phyloP scores from a whole-genome alignment of 2,888 invertebrate genomes.

The Drosophila greeni region DNA sequence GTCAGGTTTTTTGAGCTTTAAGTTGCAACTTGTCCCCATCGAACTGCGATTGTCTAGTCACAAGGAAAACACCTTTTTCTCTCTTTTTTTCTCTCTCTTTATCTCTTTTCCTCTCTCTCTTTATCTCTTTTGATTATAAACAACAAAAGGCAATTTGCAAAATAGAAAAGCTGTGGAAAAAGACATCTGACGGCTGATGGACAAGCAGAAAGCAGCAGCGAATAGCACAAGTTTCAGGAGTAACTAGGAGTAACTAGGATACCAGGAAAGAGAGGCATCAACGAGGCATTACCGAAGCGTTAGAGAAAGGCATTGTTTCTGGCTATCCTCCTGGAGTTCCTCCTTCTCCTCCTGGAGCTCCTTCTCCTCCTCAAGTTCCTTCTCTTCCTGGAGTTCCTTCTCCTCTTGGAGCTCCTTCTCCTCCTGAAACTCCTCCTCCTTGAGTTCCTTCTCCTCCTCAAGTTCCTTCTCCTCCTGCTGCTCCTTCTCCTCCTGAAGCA shows the following conservation, averaged over 20 bases:
- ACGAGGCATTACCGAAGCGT: slow-evolving; percentile 10
- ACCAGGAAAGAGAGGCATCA: neutral
- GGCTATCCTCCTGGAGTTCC: too few species aligned
- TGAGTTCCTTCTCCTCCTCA: neutral
- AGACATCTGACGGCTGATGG: slow-evolving; percentile 49
- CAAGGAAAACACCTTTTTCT: too few species aligned
- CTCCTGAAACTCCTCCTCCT: too few species aligned
- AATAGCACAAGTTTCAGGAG: slow-evolving; percentile 6
- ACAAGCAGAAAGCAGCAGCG: slow-evolving; percentile 7
- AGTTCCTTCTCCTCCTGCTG: too few species aligned
- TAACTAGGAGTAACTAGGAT: slow-evolving; percentile 25
- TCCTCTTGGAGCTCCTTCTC: too few species aligned
- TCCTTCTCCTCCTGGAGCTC: too few species aligned
- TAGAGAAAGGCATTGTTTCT: slow-evolving; percentile 29
- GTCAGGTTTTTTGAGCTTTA: slow-evolving; percentile 1
- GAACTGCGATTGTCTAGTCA: slow-evolving; percentile 10
- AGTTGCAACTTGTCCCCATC: slow-evolving; percentile 10
- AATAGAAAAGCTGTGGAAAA: slow-evolving; percentile 13
- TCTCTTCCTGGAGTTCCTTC: neutral
- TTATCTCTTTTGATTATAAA: slow-evolving; percentile 3
- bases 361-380: too few species aligned
- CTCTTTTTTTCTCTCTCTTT: too few species aligned
- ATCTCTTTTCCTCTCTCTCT: neutral
- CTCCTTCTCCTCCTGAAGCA: neutral
- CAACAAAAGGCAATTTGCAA: slow-evolving; percentile 48